Evolutionary conservation across 2,797 vertebrate species (phyloP).

Genomic region (Australoheros facetus): DNA sequence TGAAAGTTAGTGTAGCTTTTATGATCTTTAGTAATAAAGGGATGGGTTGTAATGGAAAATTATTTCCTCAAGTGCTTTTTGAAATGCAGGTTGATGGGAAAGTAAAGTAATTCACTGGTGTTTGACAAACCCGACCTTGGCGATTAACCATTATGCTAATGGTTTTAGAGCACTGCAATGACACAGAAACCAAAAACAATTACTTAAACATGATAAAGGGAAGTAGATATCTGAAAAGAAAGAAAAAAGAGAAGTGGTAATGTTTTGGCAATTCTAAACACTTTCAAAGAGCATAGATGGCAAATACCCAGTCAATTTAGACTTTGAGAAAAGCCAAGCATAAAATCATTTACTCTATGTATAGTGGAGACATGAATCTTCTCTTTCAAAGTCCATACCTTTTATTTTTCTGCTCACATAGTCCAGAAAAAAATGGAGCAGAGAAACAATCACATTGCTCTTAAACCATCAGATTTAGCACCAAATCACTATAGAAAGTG

Average conservation of each 20-base stretch:
- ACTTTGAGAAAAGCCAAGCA: not conserved
- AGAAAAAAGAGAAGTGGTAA: not conserved
- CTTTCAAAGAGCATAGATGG: constrained; percentile 25
- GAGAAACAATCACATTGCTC: constrained; percentile 23
- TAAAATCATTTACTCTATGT: constrained; percentile 2
- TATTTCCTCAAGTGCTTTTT: not conserved
- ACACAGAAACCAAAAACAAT: constrained; percentile 11
- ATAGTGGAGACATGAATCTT: not conserved
- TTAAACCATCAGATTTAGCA: constrained; percentile 45
- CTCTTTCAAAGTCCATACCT: not conserved
- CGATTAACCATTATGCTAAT: not conserved
- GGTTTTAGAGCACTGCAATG: not conserved
- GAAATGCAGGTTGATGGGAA: constrained; percentile 1
- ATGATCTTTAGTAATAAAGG: not conserved
- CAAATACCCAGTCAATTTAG: constrained; percentile 20
- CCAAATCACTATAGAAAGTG: constrained; percentile 24
- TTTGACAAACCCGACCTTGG: not conserved
- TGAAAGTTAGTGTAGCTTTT: not conserved
- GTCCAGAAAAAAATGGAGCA: not conserved
- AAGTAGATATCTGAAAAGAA: constrained; percentile 7
- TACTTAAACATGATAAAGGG: constrained; percentile 10
- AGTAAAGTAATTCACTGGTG: not conserved
- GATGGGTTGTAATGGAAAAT: not conserved
- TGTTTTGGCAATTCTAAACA: not conserved
- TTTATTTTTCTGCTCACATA: constrained; percentile 20